Evolutionary conservation across 2,797 vertebrate genomes (phyloP).

Genomic region (Acanthiza pusilla): DNA sequence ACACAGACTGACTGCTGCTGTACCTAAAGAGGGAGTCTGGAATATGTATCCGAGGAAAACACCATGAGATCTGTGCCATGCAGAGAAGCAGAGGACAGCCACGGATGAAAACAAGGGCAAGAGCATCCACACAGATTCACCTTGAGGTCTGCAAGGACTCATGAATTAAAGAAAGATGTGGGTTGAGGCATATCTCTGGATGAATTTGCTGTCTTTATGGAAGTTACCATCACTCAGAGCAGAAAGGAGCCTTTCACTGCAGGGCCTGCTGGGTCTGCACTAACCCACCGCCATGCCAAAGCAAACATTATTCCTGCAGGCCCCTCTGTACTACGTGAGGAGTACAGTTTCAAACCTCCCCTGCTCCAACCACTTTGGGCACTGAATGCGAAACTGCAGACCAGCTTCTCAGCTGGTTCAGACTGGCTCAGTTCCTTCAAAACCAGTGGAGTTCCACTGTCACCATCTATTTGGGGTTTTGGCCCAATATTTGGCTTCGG

Average conservation of each 20-base stretch:
- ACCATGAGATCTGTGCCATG: fast-evolving
- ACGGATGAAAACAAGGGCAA: background rate
- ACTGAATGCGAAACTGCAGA: background rate
- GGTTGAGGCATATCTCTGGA: background rate
- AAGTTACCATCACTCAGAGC: background rate
- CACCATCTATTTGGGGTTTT: background rate
- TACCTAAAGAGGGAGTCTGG: background rate
- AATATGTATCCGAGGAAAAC: background rate
- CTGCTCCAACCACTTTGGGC: background rate
- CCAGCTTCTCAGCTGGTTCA: background rate
- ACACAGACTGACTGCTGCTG: background rate
- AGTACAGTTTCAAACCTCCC: slow-evolving; percentile 39
- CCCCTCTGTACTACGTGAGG: background rate
- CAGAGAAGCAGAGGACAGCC: background rate
- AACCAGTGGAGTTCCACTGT: background rate
- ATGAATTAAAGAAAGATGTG: background rate
- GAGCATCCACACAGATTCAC: background rate
- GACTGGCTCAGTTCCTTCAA: background rate
- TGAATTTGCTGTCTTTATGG: slow-evolving; percentile 16
- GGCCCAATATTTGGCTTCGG: background rate
- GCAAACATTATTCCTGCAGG: slow-evolving; percentile 30
- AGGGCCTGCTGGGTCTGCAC: background rate
- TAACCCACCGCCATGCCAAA: slow-evolving; percentile 26
- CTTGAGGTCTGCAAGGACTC: background rate
- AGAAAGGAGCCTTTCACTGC: slow-evolving; percentile 52